phyloP scores from a whole-genome alignment of 2,888 invertebrate species.

The Nymphalis c-album region DNA sequence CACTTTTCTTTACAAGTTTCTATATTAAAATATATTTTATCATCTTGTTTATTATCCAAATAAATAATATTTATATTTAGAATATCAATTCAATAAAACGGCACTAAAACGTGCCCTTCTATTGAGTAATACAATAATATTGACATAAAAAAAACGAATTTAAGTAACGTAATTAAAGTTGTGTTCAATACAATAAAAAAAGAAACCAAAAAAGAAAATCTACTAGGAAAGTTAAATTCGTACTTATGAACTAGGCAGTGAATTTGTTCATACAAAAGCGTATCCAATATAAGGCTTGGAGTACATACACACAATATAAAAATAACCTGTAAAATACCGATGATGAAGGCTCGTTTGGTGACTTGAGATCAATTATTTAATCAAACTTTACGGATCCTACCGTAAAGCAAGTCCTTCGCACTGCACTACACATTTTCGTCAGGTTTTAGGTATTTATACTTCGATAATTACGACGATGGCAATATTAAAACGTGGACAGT shows the following conservation, averaged over 20 bases:
- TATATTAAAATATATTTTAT: not conserved
- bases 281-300: conserved; percentile 16
- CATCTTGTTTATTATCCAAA: conserved; percentile 13
- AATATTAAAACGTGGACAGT: not conserved
- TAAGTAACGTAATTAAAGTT: not conserved
- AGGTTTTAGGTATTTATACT: not conserved
- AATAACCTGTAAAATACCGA: conserved; percentile 14
- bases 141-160: conserved; percentile 15
- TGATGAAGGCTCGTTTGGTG: conserved; percentile 46
- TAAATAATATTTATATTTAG: conserved; percentile 22
- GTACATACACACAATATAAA: conserved; percentile 14
- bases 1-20: conserved; percentile 33
- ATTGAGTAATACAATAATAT: conserved; percentile 12
- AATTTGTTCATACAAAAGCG: conserved; percentile 12
- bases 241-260: conserved; percentile 22
- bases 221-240: conserved; percentile 15
- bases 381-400: conserved; percentile 35
- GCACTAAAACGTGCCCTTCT: conserved; percentile 43
- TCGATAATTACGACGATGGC: not conserved
- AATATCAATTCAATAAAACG: conserved; percentile 18
- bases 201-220: conserved; percentile 27
- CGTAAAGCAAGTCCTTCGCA: conserved; percentile 31
- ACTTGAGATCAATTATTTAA: conserved; percentile 52
- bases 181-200: conserved; percentile 26
- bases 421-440: conserved; percentile 19